These are phyloP conservation scores for Drosophila sordidapex DNA, from an alignment of 2,888 invertebrate genomes.

Conservation along the genomic window DNA sequence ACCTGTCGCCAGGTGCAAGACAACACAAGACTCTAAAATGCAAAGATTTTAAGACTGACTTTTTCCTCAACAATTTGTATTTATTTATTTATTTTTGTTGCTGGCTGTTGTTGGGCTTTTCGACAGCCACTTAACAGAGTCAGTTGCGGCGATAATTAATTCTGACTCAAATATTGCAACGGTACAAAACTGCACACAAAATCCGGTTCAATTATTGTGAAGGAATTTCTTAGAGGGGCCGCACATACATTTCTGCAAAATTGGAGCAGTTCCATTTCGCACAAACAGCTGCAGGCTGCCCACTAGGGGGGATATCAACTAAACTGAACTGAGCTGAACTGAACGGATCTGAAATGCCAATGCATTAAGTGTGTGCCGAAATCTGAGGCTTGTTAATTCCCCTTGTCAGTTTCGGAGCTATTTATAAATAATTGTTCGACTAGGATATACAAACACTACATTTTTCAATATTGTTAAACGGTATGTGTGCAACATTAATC, in stretches of 20 bases:
- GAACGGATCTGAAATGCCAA: constrained; percentile 50
- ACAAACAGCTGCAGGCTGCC: constrained; percentile 57
- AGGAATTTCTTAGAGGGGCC: constrained; percentile 58
- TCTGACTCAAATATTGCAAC: constrained; percentile 59
- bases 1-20: constrained; percentile 76
- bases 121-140: constrained; percentile 74
- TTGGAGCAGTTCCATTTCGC: constrained; percentile 74
- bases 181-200: constrained; percentile 33
- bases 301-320: constrained; percentile 24
- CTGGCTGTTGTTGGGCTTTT: constrained; percentile 45
- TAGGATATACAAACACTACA: constrained; percentile 22
- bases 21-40: constrained; percentile 56
- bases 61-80: constrained; percentile 45
- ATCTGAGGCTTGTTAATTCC: constrained; percentile 76
- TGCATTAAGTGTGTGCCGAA: constrained; percentile 47
- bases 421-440: constrained; percentile 59
- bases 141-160: constrained; percentile 72
- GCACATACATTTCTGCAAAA: constrained; percentile 59
- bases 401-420: constrained; percentile 71
- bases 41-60: constrained; percentile 66
- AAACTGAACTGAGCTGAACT: constrained; percentile 21
- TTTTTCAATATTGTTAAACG: constrained; percentile 21
- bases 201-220: constrained; percentile 72
- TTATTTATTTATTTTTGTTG: constrained; percentile 17
- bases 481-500: constrained; percentile 33